Base-by-base conservation (phyloP, 2,888 invertebrate species). In the Tetramorium bicarinatum region DNA sequence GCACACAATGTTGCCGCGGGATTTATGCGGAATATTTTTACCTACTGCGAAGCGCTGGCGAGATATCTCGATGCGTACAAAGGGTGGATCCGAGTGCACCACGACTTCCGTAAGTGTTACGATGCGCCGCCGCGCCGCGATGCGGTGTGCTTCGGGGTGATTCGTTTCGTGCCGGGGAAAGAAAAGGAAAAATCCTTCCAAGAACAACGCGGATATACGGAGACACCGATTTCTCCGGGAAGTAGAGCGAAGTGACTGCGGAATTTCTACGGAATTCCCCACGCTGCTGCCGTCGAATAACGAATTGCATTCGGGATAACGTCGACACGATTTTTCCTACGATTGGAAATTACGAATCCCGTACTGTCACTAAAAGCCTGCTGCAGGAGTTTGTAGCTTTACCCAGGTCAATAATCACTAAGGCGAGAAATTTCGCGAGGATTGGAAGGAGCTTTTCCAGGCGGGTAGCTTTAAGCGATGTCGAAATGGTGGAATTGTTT, bases 21-120 rank as follows among this genome's bases (percentile, higher is more conserved):
- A 80, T 80, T 80, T 80, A 71, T 80, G 59, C 71, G 59, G 79
- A 80, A 80, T 71, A 80, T 80, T 71, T 80, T 80, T 71, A 71
- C 25, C 47, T 44, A 34, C 44, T 21, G 47, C 69, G 25, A 21
- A 61, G 38, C 15, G 44, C 25, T 44, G 56, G 56, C 56, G 71
- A 71, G 69, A 79, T 47, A 67, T 71, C 47, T 59, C 69, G 79
- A 69, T 59, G 69, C 79, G 79, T 69, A 71, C 79, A 80, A 80
- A 61, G 59, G 79, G 71, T 49, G 79, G 47, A 69, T 80, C 21
- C 54, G 56, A 75, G 49, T 52, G 77, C 29, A 54, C n/a, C 41
- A 29, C 62, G 62, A 49, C 47, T 75, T 75, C 62, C 69, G 29
- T 54, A 59, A 79, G 59, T 56, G 79, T 69, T 59, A 47, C 69